These are phyloP conservation scores for Corythaixoides concolor DNA, from an alignment of 2,113 vertebrate genomes.

Conservation along the genomic window DNA sequence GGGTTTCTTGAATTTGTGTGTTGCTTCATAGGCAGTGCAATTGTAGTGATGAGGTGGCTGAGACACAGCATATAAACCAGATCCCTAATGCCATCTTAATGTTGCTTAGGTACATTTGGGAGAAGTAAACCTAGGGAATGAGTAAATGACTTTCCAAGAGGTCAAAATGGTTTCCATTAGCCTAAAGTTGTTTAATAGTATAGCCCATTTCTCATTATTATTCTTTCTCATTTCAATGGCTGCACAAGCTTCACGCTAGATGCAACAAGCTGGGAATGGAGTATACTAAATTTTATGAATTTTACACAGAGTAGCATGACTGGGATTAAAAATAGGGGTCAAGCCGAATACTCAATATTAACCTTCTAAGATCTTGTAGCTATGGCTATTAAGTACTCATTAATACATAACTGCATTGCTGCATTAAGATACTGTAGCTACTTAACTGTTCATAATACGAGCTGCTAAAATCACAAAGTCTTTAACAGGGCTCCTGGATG, in stretches of 20 bases:
- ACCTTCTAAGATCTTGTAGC: not conserved
- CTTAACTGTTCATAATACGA: not conserved
- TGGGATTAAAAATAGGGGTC: not conserved
- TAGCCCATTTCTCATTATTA: no score
- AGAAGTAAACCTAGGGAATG: not conserved
- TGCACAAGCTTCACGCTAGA: not conserved
- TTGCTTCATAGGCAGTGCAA: not conserved
- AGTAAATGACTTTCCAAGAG: not conserved
- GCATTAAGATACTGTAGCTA: not conserved
- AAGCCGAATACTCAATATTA: not conserved
- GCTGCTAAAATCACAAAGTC: not conserved
- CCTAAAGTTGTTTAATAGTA: not conserved
- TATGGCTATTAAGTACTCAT: not conserved
- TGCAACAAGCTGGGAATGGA: not conserved
- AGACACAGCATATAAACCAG: not conserved
- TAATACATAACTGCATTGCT: not conserved
- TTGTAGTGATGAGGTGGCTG: not conserved
- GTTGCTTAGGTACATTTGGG: not conserved
- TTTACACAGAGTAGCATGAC: not conserved
- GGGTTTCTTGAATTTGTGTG: not conserved
- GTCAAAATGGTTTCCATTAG: not conserved
- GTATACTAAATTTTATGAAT: not conserved
- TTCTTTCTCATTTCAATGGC: not conserved
- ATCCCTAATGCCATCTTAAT: not conserved
- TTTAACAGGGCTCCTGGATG: not conserved